Percentiles rank a stretch among this genome's conserved stretches.
Evolutionary conservation across 2,113 vertebrate genomes (phyloP).

Genomic region (Pelmatolapia mariae): DNA sequence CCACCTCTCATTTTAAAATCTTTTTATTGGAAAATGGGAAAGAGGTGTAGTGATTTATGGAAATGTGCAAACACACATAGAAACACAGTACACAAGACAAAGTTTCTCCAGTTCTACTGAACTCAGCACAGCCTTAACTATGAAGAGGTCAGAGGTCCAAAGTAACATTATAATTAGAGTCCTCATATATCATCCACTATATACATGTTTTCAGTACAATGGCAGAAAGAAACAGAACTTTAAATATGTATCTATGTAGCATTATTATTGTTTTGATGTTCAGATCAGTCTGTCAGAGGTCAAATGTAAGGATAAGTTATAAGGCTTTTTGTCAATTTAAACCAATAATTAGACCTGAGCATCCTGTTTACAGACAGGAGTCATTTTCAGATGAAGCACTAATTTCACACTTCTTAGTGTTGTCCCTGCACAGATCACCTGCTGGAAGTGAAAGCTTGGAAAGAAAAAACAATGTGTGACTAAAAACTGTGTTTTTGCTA

Average conservation of each 20-base stretch:
- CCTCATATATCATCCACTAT: not conserved
- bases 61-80: not conserved
- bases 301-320: not conserved
- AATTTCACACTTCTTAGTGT: not conserved
- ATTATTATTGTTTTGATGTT: not conserved
- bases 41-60: not conserved
- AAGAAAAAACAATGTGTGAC: not conserved
- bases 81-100: accelerated
- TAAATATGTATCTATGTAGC: not conserved
- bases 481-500: accelerated
- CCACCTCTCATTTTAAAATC: not conserved
- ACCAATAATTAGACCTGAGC: not conserved
- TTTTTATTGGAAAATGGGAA: not conserved
- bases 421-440: not conserved
- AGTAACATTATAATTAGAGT: not conserved
- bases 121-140: accelerated
- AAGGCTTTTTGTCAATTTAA: not conserved
- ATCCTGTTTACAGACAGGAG: not conserved
- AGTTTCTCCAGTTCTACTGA: not conserved
- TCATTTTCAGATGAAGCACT: not conserved
- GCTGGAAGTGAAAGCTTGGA: not conserved
- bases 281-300: not conserved
- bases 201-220: accelerated
- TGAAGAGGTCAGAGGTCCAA: not conserved
- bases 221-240: not conserved